phyloP scores from a whole-genome alignment of 2,113 vertebrate species.

The Clarias magur region DNA sequence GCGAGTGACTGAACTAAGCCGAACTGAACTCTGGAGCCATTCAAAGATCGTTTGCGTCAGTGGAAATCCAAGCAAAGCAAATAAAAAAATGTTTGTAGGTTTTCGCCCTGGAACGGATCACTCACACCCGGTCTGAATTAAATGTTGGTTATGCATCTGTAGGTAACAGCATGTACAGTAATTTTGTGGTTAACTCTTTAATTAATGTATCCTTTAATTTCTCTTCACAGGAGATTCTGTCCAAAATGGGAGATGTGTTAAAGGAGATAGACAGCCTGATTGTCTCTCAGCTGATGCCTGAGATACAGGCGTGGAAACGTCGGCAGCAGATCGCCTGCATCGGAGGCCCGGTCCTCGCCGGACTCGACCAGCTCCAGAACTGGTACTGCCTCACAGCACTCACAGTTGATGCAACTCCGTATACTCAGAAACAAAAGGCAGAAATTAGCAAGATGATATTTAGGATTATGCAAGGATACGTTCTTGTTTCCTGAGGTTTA shows the following conservation, averaged over 20 bases:
- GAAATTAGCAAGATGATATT: neutral
- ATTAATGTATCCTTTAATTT: neutral
- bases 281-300: conserved; percentile 82
- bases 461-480: neutral
- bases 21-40: too few species aligned
- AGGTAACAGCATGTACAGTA: neutral
- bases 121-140: neutral
- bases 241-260: conserved; percentile 86
- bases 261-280: conserved; percentile 86
- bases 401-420: neutral
- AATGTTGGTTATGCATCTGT: neutral
- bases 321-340: conserved; percentile 92
- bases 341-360: conserved; percentile 85
- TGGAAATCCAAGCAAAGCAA: too few species aligned
- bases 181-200: neutral
- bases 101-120: neutral
- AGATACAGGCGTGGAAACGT: conserved; percentile 91
- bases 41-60: too few species aligned
- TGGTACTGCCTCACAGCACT: conserved; percentile 75
- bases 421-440: neutral
- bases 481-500: neutral
- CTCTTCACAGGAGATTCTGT: conserved; percentile 81
- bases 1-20: too few species aligned
- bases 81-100: too few species aligned
- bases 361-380: conserved; percentile 93